Percentiles rank a stretch among this genome's conserved stretches.
Conservation (phyloP, 2,113 vertebrate species). For the Etheostoma cragini region DNA sequence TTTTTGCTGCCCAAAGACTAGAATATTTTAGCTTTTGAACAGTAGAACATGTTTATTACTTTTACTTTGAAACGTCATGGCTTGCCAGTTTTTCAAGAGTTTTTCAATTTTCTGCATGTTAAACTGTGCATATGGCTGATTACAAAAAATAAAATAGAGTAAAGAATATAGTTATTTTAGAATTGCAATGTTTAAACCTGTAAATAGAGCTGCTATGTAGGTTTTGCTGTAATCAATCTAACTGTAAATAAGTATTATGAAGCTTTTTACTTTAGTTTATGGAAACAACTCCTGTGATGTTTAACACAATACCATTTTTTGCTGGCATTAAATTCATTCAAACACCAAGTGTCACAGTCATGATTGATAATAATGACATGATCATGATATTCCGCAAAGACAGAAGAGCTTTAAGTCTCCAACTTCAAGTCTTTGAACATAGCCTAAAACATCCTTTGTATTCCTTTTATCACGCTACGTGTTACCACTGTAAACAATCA, state of each 20-base stretch:
- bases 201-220: constrained; percentile 32
- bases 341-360: neutral
- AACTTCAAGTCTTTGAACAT: neutral
- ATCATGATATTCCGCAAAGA: neutral
- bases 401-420: neutral
- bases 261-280: constrained; percentile 18
- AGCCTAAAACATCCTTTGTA: neutral
- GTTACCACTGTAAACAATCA: neutral
- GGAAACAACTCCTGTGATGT: constrained; percentile 26
- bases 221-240: constrained; percentile 13
- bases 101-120: neutral
- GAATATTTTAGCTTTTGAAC: constrained; percentile 25
- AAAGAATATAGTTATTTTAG: neutral
- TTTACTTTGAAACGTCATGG: neutral
- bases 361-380: neutral
- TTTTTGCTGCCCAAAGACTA: constrained; percentile 44
- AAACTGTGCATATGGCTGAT: neutral
- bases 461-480: neutral
- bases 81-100: neutral
- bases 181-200: neutral
- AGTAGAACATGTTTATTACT: neutral
- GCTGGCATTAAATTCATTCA: constrained; percentile 65
- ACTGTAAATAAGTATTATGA: constrained; percentile 34
- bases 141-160: constrained; percentile 2
- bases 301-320: constrained; percentile 31